A percentile compares a stretch with the other conserved stretches of the same genome.
phyloP scores from a whole-genome alignment of 2,797 vertebrate species.

The Parotocinclus haroldoi region DNA sequence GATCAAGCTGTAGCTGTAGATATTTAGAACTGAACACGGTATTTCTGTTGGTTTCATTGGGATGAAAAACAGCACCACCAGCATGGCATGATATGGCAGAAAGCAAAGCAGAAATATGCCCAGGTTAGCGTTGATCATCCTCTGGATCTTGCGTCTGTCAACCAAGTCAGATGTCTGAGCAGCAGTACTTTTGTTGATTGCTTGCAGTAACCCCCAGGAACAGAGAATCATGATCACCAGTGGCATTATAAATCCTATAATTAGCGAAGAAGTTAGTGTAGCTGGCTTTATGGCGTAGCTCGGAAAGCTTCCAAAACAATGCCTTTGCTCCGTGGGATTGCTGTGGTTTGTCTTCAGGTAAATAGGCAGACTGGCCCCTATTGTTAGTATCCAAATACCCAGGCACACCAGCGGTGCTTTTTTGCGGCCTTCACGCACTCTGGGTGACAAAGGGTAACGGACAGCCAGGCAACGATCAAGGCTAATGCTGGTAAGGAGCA shows the following conservation, averaged over 20 bases:
- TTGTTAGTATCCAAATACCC: conserved; percentile 66
- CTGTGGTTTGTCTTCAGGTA: conserved; percentile 20
- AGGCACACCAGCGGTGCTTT: conserved; percentile 61
- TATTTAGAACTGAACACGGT: neutral
- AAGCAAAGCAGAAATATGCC: conserved; percentile 69
- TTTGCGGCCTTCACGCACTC: conserved; percentile 54
- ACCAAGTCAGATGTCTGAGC: conserved; percentile 59
- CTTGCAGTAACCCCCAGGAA: conserved; percentile 61
- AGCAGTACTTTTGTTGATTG: conserved; percentile 58
- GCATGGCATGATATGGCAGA: conserved; percentile 65
- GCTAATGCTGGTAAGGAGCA: conserved; percentile 68
- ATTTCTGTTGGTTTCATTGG: no score
- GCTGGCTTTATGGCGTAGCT: conserved; percentile 24
- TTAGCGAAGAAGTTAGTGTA: conserved; percentile 49
- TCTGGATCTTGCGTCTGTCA: conserved; percentile 62
- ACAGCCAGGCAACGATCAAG: conserved; percentile 70
- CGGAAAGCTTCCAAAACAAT: conserved; percentile 59
- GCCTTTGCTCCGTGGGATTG: fast-evolving
- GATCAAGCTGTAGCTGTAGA: conserved; percentile 57
- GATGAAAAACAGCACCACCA: conserved; percentile 44
- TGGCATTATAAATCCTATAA: conserved; percentile 62
- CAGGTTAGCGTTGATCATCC: conserved; percentile 62
- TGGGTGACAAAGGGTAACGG: conserved; percentile 61
- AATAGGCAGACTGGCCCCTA: conserved; percentile 54
- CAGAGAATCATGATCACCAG: conserved; percentile 60